A percentile compares a stretch with the other conserved stretches of the same genome.
These are phyloP conservation scores for Synergus laeviventris DNA, from an alignment of 2,888 invertebrate genomes.

Conservation along the genomic window DNA sequence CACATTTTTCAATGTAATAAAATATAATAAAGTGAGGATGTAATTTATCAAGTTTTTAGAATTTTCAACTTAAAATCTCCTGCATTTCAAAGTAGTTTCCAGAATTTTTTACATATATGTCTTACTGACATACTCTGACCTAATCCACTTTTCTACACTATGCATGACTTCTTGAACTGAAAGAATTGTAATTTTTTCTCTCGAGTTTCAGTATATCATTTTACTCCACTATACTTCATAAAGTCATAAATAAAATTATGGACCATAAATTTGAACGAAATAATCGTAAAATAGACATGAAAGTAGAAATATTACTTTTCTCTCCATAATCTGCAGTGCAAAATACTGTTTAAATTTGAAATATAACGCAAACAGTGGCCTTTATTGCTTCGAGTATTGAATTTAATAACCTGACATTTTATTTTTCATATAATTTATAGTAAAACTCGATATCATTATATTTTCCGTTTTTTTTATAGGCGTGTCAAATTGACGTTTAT, in stretches of 20 bases:
- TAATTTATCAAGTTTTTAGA: too few species aligned
- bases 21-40: neutral
- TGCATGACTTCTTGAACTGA: conserved; percentile 4
- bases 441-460: too few species aligned
- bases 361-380: neutral
- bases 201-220: conserved; percentile 1
- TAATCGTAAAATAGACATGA: conserved; percentile 11
- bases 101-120: too few species aligned
- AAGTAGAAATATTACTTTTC: neutral
- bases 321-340: neutral
- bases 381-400: neutral
- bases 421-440: too few species aligned
- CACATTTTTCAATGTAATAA: neutral
- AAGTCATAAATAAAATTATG: conserved; percentile 20
- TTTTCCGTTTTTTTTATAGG: too few species aligned
- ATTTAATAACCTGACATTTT: neutral
- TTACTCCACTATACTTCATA: conserved; percentile 1
- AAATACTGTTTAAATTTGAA: neutral
- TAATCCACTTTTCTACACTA: neutral
- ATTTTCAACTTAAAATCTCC: neutral
- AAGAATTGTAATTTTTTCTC: neutral
- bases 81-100: too few species aligned
- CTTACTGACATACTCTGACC: neutral
- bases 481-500: too few species aligned
- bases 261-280: conserved; percentile 1